These are phyloP conservation scores for Zootoca vivipara DNA, from an alignment of 2,113 vertebrate genomes.

Conservation along the genomic window DNA sequence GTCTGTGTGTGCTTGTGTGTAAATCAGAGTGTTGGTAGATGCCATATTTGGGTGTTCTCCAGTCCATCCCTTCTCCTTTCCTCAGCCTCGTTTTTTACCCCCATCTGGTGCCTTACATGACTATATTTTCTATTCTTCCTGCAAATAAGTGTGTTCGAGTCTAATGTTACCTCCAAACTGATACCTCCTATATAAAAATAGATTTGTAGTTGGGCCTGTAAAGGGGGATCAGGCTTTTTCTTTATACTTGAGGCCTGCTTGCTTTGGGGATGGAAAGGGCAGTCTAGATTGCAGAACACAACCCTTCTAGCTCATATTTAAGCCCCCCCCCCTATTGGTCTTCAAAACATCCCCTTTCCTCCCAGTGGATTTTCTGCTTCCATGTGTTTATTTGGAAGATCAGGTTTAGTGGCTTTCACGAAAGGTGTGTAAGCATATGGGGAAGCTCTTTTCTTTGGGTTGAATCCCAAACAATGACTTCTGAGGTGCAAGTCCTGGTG, in stretches of 20 bases:
- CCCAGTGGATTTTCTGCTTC: background rate
- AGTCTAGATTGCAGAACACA: conserved; percentile 22
- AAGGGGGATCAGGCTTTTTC: conserved; percentile 51
- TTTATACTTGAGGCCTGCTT: conserved; percentile 59
- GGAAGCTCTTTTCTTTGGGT: conserved; percentile 41
- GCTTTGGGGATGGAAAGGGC: conserved; percentile 20
- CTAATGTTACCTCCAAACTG: conserved; percentile 42
- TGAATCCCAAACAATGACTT: conserved; percentile 5
- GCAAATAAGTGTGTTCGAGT: conserved; percentile 42
- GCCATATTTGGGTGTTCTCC: conserved; percentile 71
- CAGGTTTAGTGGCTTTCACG: background rate
- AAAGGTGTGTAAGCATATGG: conserved; percentile 34
- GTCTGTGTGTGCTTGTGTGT: background rate
- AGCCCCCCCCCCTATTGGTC: conserved; percentile 16
- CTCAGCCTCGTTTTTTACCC: background rate
- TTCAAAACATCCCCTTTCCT: conserved; percentile 13
- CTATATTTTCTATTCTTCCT: conserved; percentile 48
- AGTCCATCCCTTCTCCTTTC: conserved; percentile 32
- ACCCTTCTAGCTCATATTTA: background rate
- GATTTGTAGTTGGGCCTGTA: conserved; percentile 64
- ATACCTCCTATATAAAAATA: conserved; percentile 38
- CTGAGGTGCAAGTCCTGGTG: background rate
- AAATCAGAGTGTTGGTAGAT: conserved; percentile 44
- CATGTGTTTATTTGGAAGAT: conserved; percentile 16
- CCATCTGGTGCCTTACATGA: conserved; percentile 42